Conservation (phyloP, 2,888 invertebrate species). For the Alentia gelatinosa region DNA sequence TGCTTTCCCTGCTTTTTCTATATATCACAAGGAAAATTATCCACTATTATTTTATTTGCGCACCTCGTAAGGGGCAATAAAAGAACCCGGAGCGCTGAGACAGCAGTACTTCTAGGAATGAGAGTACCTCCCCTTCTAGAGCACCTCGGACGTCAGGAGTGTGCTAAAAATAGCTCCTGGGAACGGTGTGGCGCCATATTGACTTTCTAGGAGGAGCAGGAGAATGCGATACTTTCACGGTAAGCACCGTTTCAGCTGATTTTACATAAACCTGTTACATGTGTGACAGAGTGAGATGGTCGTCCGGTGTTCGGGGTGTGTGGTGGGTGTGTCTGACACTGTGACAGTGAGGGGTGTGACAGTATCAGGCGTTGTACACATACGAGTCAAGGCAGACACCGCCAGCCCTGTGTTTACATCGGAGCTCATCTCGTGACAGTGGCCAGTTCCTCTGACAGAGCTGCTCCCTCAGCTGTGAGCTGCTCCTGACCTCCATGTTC, state of each 20-base stretch:
- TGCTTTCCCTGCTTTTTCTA: no score
- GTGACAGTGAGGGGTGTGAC: not conserved
- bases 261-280: not conserved
- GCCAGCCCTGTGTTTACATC: not conserved
- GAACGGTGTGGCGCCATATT: not conserved
- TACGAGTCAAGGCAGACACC: not conserved
- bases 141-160: not conserved
- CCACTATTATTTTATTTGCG: no score
- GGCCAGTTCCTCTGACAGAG: not conserved
- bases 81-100: no score
- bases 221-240: not conserved
- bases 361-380: not conserved
- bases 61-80: no score
- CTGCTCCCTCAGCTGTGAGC: not conserved
- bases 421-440: not conserved
- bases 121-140: not conserved
- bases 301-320: no score
- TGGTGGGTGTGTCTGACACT: not conserved
- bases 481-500: not conserved
- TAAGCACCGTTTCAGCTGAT: not conserved
- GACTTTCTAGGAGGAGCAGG: not conserved
- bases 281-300: not conserved
- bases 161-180: slow-evolving; percentile 6
- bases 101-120: no score
- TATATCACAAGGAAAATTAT: no score